Evolutionary conservation across 2,797 vertebrate species (phyloP).

Genomic region (Clangula hyemalis): DNA sequence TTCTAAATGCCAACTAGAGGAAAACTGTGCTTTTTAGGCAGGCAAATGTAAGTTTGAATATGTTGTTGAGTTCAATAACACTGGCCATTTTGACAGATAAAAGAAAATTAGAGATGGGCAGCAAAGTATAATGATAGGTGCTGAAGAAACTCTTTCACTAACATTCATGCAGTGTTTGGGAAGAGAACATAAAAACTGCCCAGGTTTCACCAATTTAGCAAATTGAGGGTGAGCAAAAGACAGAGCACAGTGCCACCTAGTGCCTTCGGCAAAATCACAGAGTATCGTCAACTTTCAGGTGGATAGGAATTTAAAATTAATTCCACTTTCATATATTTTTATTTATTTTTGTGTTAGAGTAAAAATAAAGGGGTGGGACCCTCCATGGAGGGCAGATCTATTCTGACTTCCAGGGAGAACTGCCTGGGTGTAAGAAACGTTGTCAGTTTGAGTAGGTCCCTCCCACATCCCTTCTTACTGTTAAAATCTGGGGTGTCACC

Average conservation of each 20-base stretch:
- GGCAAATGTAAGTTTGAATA: not conserved
- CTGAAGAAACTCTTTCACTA: not conserved
- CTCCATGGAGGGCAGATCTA: not conserved
- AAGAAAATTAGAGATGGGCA: not conserved
- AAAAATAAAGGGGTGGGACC: not conserved
- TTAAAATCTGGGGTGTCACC: not conserved
- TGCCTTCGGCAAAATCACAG: not conserved
- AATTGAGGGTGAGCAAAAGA: not conserved
- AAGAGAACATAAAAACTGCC: too few species aligned
- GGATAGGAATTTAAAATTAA: not conserved
- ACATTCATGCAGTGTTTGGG: not conserved
- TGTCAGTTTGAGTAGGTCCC: not conserved
- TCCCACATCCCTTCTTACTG: not conserved
- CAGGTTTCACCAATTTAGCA: not conserved
- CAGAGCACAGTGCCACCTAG: constrained; percentile 60
- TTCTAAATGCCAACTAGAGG: not conserved
- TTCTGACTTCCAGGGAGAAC: not conserved
- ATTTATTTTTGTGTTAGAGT: too few species aligned
- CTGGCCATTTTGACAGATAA: not conserved
- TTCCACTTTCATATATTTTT: too few species aligned
- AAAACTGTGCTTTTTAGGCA: not conserved
- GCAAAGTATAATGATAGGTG: not conserved
- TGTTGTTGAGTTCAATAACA: not conserved
- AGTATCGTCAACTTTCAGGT: too few species aligned
- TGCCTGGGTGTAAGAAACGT: not conserved